phyloP scores from a whole-genome alignment of 1,140 invertebrate species.

The Heliothis virescens region DNA sequence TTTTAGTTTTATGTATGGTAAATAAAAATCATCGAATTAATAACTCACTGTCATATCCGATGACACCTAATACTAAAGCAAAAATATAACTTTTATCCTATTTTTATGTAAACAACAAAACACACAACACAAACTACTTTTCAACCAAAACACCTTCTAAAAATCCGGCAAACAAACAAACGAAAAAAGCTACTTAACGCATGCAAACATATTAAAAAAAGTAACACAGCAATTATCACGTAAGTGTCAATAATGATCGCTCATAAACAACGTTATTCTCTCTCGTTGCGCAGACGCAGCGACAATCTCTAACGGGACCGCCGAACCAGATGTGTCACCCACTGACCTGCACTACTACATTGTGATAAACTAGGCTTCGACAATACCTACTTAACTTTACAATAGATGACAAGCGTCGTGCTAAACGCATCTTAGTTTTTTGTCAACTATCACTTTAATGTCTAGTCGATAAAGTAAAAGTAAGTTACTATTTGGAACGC shows the following conservation, averaged over 20 bases:
- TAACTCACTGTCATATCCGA: too few species aligned
- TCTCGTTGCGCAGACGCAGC: background rate
- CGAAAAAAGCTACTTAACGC: background rate
- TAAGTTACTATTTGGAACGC: background rate
- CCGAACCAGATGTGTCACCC: slow-evolving; percentile 51
- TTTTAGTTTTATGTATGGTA: too few species aligned
- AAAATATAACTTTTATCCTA: too few species aligned
- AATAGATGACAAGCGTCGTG: background rate
- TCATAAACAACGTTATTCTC: slow-evolving; percentile 8
- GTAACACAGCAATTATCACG: too few species aligned
- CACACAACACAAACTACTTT: too few species aligned
- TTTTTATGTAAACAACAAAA: too few species aligned
- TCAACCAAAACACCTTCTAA: too few species aligned
- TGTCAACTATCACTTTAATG: background rate
- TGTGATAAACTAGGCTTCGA: slow-evolving; percentile 26
- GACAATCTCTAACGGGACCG: slow-evolving; percentile 41
- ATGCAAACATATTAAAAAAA: background rate
- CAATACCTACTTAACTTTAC: slow-evolving; percentile 19
- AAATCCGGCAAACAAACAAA: background rate
- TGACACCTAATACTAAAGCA: too few species aligned
- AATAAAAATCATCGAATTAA: too few species aligned
- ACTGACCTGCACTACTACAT: slow-evolving; percentile 45
- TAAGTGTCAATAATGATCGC: background rate
- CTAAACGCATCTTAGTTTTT: slow-evolving; percentile 12
- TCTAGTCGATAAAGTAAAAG: slow-evolving; percentile 2